Base-by-base conservation (phyloP, 2,888 invertebrate species). In the Drosophila seclusa region DNA sequence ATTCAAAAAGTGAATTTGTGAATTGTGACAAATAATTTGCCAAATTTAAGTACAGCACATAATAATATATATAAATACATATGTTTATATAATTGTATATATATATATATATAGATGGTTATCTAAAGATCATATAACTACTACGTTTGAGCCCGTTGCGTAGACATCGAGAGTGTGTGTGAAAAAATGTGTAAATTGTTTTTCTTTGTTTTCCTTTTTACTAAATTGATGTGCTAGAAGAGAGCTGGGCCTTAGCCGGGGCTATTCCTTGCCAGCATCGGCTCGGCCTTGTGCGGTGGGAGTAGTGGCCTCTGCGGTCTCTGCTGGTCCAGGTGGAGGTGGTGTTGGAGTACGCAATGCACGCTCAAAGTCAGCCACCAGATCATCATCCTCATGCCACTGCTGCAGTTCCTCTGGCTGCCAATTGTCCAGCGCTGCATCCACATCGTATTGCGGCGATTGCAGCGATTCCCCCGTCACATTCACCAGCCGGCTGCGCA, bases 401-500 rank as follows among this genome's bases (percentile, higher is more conserved):
- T 93, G 67, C 59, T 74, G 60, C 62, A 73, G 60, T 32, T 73
- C 73, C 3, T 82, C 57, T 4, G 83, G 78, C 59, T 86, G 83
- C 91, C 91, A 91, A 49, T 73, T 73, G 42, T 91, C 88, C 38
- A 91, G 68, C 2, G 70, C 66, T 3, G 66, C 61, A 16, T 74
- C 62, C n/a, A 85, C 57, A 78, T 94, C 94, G 90, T 78, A 94
- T 10, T 94, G 93, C 4, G 93, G 93, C 6, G 93, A 92, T 1
- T 76, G 72, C 10, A 94, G 93, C 0, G 94, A 94, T 13, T 94
- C 93, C 24, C 94, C 94, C 0, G 95, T 95, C 1, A 95, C 94
- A 80, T 94, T 94, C 31, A 94, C 94, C 40, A 95, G 91, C 21
- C 95, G 93, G 8, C 94, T 93, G 65, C 94, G 93, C 68, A 95